Percentiles rank a stretch among this genome's conserved stretches.
Evolutionary conservation across 2,888 invertebrate genomes (phyloP).

Genomic region (Baronia brevicornis): DNA sequence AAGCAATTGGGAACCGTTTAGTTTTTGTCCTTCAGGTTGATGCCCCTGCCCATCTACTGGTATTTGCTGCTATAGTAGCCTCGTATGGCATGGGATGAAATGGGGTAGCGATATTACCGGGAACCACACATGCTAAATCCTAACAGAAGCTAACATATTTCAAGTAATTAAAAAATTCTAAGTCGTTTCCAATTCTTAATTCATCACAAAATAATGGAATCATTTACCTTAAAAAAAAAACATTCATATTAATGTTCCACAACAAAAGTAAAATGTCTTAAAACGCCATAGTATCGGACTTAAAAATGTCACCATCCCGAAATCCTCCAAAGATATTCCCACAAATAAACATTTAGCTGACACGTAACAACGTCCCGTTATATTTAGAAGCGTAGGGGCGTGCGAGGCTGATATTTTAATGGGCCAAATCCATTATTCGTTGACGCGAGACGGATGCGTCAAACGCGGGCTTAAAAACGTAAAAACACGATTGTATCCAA

Average conservation of each 20-base stretch:
- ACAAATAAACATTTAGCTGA: constrained; percentile 59
- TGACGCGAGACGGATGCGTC: constrained; percentile 55
- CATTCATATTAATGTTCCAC: constrained; percentile 10
- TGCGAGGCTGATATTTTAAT: constrained; percentile 52
- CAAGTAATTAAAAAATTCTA: too few species aligned
- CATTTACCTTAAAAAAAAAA: constrained; percentile 17
- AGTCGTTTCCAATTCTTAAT: constrained; percentile 12
- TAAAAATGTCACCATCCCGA: constrained; percentile 33
- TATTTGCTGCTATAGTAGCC: too few species aligned
- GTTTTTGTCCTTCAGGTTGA: too few species aligned
- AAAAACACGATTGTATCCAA: constrained; percentile 33
- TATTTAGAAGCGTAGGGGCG: constrained; percentile 55
- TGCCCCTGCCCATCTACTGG: too few species aligned
- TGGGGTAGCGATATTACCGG: too few species aligned
- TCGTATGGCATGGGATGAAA: too few species aligned
- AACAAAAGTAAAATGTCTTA: constrained; percentile 12
- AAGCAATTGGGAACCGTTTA: too few species aligned
- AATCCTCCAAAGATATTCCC: constrained; percentile 39
- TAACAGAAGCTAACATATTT: too few species aligned
- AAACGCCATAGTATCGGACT: constrained; percentile 18
- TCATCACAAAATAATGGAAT: constrained; percentile 15
- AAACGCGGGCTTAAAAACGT: constrained; percentile 38
- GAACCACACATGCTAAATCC: too few species aligned
- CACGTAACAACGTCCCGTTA: constrained; percentile 39
- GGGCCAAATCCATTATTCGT: constrained; percentile 54